phyloP scores from a whole-genome alignment of 2,888 invertebrate species.

The Dolichopus griseipennis region DNA sequence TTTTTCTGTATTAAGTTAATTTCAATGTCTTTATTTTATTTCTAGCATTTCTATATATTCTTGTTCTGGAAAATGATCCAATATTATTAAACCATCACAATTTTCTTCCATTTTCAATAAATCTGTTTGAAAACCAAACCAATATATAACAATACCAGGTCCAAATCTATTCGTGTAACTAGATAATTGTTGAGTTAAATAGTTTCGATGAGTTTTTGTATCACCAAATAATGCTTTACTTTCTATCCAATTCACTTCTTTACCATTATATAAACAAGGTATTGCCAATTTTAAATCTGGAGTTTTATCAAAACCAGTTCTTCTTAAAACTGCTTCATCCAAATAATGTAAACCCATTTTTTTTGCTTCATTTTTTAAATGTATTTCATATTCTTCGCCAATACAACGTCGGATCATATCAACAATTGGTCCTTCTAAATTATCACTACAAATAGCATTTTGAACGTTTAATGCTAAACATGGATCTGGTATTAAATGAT shows the following conservation, averaged over 20 bases:
- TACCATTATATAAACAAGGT: constrained; percentile 76
- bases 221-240: constrained; percentile 94
- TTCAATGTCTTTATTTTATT: not conserved
- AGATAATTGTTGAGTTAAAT: constrained; percentile 73
- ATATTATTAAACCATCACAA: constrained; percentile 51
- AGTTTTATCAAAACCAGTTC: constrained; percentile 86
- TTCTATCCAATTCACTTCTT: constrained; percentile 90
- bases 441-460: constrained; percentile 70
- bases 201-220: constrained; percentile 66
- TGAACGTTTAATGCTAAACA: constrained; percentile 35
- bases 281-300: constrained; percentile 87
- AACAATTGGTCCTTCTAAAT: constrained; percentile 72
- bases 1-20: not conserved
- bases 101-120: constrained; percentile 50
- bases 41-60: constrained; percentile 38
- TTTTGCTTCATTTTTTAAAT: constrained; percentile 41
- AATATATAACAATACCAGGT: constrained; percentile 87
- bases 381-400: constrained; percentile 78
- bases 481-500: constrained; percentile 34
- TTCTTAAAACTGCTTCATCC: constrained; percentile 71
- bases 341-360: constrained; percentile 53
- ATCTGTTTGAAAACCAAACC: constrained; percentile 78
- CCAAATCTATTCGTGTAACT: constrained; percentile 92
- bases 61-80: constrained; percentile 48
- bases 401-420: constrained; percentile 69